Percentiles rank a stretch among this genome's conserved stretches.
phyloP scores from a whole-genome alignment of 1,140 invertebrate genomes.

The Eurosta solidaginis region DNA sequence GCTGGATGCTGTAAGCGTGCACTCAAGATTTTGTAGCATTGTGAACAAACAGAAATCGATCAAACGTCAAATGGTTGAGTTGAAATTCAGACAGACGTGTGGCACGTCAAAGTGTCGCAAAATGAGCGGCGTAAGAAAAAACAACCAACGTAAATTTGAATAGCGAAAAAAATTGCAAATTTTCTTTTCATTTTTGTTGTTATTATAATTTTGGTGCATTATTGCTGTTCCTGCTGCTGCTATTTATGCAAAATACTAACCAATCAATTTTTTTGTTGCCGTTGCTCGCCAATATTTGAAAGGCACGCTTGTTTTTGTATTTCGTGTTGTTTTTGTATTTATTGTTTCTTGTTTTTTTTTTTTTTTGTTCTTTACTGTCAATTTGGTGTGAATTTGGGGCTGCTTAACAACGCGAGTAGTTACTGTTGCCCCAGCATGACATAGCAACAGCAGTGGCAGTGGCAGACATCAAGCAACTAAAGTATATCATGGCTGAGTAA shows the following conservation, averaged over 20 bases:
- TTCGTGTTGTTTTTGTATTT: background rate
- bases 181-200: background rate
- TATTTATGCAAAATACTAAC: slow-evolving; percentile 28
- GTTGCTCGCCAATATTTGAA: background rate
- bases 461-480: background rate
- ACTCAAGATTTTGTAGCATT: too few relatives aligned
- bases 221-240: background rate
- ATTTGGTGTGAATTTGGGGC: slow-evolving; percentile 19
- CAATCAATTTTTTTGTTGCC: slow-evolving; percentile 22
- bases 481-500: slow-evolving; percentile 8
- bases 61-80: slow-evolving; percentile 22
- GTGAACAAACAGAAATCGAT: slow-evolving; percentile 11
- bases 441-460: background rate
- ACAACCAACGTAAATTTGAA: too few relatives aligned
- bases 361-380: background rate
- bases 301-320: background rate
- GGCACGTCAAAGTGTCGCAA: slow-evolving; percentile 13
- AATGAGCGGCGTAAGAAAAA: background rate
- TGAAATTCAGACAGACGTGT: background rate
- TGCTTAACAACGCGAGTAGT: slow-evolving; percentile 5
- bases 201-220: background rate
- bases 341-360: background rate
- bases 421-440: background rate
- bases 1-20: background rate
- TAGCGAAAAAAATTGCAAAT: background rate